A percentile compares a stretch with the other conserved stretches of the same genome.
Conservation (phyloP, 2,888 invertebrate genomes). For the Trilocha varians region DNA sequence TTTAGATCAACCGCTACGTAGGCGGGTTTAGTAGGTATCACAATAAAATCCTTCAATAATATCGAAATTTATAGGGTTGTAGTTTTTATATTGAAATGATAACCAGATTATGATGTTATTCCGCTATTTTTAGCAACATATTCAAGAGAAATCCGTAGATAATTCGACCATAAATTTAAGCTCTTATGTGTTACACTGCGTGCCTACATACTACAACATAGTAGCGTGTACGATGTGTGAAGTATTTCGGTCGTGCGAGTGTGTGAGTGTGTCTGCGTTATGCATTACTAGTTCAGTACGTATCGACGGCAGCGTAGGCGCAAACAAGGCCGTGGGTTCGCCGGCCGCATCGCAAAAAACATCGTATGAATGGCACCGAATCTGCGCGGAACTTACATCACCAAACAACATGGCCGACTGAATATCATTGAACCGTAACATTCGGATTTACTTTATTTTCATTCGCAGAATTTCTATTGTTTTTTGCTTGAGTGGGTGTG, state of each 20-base stretch:
- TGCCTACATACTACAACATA: not conserved
- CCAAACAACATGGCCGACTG: conserved; percentile 23
- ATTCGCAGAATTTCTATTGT: not conserved
- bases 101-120: no score
- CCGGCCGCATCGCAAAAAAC: conserved; percentile 52
- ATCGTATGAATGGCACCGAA: conserved; percentile 57
- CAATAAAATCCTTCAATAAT: no score
- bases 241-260: not conserved
- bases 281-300: conserved; percentile 5
- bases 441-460: not conserved
- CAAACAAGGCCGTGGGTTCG: conserved; percentile 62
- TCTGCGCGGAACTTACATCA: conserved; percentile 51
- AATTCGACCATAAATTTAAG: no score
- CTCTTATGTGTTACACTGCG: no score
- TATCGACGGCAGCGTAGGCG: conserved; percentile 36
- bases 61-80: no score
- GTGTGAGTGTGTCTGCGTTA: conserved; percentile 10
- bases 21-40: no score
- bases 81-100: no score
- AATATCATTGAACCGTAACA: conserved; percentile 12
- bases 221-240: not conserved
- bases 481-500: no score
- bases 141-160: no score
- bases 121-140: no score
- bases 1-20: no score